A percentile compares a stretch with the other conserved stretches of the same genome.
These are phyloP conservation scores for Willisornis vidua DNA, from an alignment of 2,113 vertebrate genomes.

Conservation along the genomic window DNA sequence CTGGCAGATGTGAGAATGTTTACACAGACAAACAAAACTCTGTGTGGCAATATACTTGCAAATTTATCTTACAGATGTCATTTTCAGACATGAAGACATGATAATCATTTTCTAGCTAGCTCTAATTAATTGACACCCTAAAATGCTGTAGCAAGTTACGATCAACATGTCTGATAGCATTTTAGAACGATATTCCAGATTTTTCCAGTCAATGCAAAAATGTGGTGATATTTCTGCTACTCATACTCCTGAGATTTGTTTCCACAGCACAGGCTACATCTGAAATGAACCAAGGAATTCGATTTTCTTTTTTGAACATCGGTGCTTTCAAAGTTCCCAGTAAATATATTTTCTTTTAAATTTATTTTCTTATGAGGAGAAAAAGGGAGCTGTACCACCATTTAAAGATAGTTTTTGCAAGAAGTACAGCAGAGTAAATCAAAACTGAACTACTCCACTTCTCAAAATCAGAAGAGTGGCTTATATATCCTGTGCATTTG, in stretches of 20 bases:
- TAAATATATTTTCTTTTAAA: neutral
- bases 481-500: neutral
- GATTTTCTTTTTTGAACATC: neutral
- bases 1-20: neutral
- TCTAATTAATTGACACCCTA: neutral
- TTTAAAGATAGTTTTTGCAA: neutral
- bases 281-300: neutral
- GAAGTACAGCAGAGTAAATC: neutral
- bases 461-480: neutral
- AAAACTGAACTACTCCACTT: neutral
- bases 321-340: neutral
- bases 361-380: neutral
- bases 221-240: neutral
- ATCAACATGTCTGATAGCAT: neutral
- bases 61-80: conserved; percentile 27
- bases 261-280: neutral
- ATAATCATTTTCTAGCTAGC: neutral
- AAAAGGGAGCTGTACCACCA: neutral
- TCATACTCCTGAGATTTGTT: neutral
- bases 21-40: conserved; percentile 1
- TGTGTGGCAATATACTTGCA: neutral
- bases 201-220: neutral
- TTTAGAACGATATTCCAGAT: neutral
- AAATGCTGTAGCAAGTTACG: neutral
- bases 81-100: neutral